These are phyloP conservation scores for Crematogaster levior DNA, from an alignment of 2,888 invertebrate genomes.

Conservation along the genomic window DNA sequence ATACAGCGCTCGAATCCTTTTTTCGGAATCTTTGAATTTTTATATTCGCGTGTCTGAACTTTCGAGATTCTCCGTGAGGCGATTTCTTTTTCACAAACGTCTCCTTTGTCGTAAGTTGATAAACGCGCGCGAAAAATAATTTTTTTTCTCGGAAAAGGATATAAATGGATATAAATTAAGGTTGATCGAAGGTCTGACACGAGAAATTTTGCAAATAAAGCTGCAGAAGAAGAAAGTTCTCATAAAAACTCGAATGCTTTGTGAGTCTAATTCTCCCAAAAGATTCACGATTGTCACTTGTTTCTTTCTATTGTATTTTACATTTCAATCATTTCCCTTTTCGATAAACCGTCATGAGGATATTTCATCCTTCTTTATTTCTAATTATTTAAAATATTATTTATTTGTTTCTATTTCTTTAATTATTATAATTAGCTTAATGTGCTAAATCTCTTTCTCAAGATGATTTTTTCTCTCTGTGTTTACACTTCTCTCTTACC, in stretches of 20 bases:
- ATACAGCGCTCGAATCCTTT: background rate
- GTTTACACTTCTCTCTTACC: too few relatives aligned
- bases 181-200: background rate
- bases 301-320: background rate
- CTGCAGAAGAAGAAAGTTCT: background rate
- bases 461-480: background rate
- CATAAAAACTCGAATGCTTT: background rate
- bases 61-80: background rate
- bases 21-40: background rate
- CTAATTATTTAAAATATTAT: background rate
- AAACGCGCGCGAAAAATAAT: background rate
- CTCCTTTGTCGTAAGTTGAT: background rate
- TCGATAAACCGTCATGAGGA: background rate
- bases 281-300: background rate
- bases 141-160: background rate
- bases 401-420: too few relatives aligned
- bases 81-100: background rate
- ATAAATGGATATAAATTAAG: background rate
- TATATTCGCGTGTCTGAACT: background rate
- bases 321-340: background rate
- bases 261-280: background rate
- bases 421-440: too few relatives aligned
- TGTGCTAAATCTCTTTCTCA: too few relatives aligned
- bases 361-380: background rate
- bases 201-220: background rate